Evolutionary conservation across 2,888 invertebrate species (phyloP).

Genomic region (Calameuta pallipes): DNA sequence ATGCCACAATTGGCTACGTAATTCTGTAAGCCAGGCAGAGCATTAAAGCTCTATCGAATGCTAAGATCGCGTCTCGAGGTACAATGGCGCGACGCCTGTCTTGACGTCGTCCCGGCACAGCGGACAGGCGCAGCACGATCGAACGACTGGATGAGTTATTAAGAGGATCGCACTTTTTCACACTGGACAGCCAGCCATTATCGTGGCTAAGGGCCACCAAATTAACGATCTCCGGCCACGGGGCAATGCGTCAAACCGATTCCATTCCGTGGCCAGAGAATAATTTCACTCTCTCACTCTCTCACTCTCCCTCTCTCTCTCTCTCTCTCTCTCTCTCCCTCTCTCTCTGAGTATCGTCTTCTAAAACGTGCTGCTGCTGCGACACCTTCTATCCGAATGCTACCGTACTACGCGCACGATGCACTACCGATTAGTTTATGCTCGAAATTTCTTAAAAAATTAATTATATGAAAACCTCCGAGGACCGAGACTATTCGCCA

Average conservation of each 20-base stretch:
- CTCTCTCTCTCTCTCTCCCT: neutral
- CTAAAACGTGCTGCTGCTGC: constrained; percentile 16
- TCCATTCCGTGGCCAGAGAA: constrained; percentile 42
- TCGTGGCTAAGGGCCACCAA: constrained; percentile 40
- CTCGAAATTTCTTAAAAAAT: neutral
- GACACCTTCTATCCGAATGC: neutral
- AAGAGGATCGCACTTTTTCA: neutral
- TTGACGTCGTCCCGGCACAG: no score
- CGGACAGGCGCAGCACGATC: no score
- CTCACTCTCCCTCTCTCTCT: constrained; percentile 1
- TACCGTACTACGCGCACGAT: no score
- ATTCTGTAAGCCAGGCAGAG: no score
- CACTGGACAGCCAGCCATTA: constrained; percentile 31
- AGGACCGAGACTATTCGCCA: neutral
- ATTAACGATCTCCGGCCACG: constrained; percentile 49
- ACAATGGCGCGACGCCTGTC: no score
- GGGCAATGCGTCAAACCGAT: constrained; percentile 53
- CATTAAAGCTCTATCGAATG: no score
- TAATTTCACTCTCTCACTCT: neutral
- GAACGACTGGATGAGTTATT: neutral
- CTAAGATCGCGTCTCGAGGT: no score
- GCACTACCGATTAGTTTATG: constrained; percentile 14
- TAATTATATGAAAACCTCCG: neutral
- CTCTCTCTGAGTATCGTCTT: constrained; percentile 6
- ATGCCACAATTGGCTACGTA: no score